Base-by-base conservation (phyloP, 2,113 vertebrate species). In the Donacobius atricapilla region DNA sequence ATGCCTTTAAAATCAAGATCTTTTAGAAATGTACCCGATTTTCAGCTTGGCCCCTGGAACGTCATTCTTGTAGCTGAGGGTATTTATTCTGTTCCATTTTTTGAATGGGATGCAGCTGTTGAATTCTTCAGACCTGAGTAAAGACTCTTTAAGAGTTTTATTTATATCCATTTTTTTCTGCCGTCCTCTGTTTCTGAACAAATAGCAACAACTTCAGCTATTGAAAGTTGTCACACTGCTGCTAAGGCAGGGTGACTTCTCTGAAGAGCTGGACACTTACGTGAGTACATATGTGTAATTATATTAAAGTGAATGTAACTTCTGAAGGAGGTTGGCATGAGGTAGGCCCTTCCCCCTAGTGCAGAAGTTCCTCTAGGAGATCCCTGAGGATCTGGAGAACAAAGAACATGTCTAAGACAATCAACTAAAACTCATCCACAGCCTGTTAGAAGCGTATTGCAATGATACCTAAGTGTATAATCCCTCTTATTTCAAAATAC, bases 41-140 rank as follows among this genome's bases (percentile, higher is more conserved):
- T 95, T 96, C 80, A 86, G 15, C 54, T 86, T 28, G 27, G 68
- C 47, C 50, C 71, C 70, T 79, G 72, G 64, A 89, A 94, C 87
- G 68, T 47, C 2, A 2, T 83, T 90, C 69, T 82, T 48, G 57
- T 95, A 75, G 83, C 76, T 89, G 71, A 84, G 48, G n/a, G 72
- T 93, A 89, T 91, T 95, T 97, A 77, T 93, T 89, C 83, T 79
- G 51, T 89, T 94, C 77, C 3, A 1, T 83, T 94, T 94, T 91
- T 91, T 96, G 47, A 95, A 96, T 96, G 90, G 57, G 96, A 89
- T 93, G 92, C 95, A 95, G 94, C 93, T 96, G 96, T 90, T 93
- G 83, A 94, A 94, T 96, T 96, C 80, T 96, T 96, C 79, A 90
- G 83, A 93, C 73, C 90, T 92, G 76, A 94, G 72, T 79, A 91